Evolutionary conservation across 2,797 vertebrate species (phyloP), one percentile per base, ranked within the genome.

Genomic region (Lepidocolaptes lacrymiger): DNA sequence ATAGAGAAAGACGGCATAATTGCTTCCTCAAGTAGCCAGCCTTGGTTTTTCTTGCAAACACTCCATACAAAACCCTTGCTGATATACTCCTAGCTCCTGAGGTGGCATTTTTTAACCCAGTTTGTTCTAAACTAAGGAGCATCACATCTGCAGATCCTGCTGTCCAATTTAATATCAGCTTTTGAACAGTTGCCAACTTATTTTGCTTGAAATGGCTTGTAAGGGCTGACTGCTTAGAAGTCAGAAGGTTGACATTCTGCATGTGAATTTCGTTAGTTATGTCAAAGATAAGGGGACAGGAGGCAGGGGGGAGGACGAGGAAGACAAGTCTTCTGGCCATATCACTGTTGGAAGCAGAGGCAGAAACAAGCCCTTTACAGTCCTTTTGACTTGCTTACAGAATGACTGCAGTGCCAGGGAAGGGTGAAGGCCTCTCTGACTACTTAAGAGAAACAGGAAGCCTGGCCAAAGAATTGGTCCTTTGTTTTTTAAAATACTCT

Each of bases 241-340:
- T 41, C 52, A 30, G 58, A 62, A 83, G 62, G 26, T 55, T 3
- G 2, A n/a, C 44, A 41, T 81, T 56, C 51, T 55, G 56, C 58
- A 41, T 8, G 23, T 26, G 0, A 1, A 34, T 77, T 85, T 41
- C 61, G 36, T 49, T 58, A 54, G 54, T 34, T 72, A 44, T 26
- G 37, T 61, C 75, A 78, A 58, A 88, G 32, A 34, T 26, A 62
- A 66, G 26, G 62, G 14, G 44, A 68, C 39, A 39, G 22, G 68
- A 56, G 14, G 23, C 8, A 12, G 27, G 2, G 17, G 8, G 21
- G 30, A 64, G 46, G 43, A 2, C 0, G 32, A 2, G 0, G 32
- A 36, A 41, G 12, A 46, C 23, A 58, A 66, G 30, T 21, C 61
- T 86, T 76, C 69, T 62, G 23, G 78, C 67, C 69, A 3, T 4